Conservation (phyloP, 2,113 vertebrate species). For the Forbesichthys papilliferus region DNA sequence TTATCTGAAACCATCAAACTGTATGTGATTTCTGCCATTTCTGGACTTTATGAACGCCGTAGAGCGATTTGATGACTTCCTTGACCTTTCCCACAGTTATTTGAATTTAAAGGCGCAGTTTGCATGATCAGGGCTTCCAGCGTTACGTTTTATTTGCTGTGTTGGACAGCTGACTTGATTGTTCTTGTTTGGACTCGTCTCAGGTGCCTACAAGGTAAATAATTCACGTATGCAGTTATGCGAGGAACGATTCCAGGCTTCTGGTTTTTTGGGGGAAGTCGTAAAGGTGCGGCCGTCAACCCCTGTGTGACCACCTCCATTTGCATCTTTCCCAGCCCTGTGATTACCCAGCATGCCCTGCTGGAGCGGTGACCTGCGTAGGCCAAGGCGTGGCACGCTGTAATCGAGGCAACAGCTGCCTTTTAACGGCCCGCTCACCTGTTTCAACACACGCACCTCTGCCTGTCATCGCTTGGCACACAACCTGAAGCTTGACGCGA, state of each 20-base stretch:
- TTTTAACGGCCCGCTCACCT: slow-evolving; percentile 67
- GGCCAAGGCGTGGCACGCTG: slow-evolving; percentile 14
- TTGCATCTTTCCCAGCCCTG: slow-evolving; percentile 31
- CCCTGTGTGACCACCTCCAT: slow-evolving; percentile 13
- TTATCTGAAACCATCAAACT: too few relatives aligned
- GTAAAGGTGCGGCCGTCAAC: slow-evolving; percentile 36
- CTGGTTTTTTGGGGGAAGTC: slow-evolving; percentile 46
- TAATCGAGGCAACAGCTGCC: slow-evolving; percentile 68
- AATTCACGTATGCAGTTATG: slow-evolving; percentile 21
- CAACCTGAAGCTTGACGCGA: not conserved
- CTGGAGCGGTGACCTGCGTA: slow-evolving; percentile 50
- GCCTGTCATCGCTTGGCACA: slow-evolving; percentile 13
- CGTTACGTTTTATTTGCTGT: too few relatives aligned
- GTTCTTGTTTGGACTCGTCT: too few relatives aligned
- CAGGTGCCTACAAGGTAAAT: too few relatives aligned
- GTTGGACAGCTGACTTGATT: too few relatives aligned
- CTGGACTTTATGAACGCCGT: too few relatives aligned
- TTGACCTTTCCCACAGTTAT: too few relatives aligned
- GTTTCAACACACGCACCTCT: slow-evolving; percentile 44
- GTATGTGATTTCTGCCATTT: too few relatives aligned
- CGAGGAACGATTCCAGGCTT: slow-evolving; percentile 61
- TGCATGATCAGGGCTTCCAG: too few relatives aligned
- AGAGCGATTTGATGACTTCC: too few relatives aligned
- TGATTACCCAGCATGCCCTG: slow-evolving; percentile 62
- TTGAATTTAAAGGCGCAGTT: too few relatives aligned